Evolutionary conservation across 2,888 invertebrate genomes (phyloP).

Genomic region (Epinotia nisella): DNA sequence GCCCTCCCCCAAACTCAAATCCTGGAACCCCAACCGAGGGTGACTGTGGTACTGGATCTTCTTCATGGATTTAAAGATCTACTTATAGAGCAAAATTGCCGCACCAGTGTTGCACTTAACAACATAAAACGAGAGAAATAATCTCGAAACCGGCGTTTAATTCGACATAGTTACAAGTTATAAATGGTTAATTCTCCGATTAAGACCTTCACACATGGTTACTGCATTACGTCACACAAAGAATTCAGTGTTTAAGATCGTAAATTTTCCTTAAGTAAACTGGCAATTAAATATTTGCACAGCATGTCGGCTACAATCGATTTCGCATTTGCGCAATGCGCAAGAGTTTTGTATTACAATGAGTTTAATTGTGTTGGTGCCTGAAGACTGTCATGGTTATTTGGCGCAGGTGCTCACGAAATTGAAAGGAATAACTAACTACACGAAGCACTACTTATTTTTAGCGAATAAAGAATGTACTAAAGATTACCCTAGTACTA

Average conservation of each 20-base stretch:
- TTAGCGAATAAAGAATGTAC: no score
- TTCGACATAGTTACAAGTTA: not conserved
- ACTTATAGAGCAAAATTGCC: not conserved
- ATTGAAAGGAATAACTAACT: slow-evolving; percentile 14
- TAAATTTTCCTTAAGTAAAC: slow-evolving; percentile 43
- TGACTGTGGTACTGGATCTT: no score
- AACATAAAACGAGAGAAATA: not conserved
- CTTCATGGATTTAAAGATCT: no score
- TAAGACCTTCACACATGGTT: slow-evolving; percentile 21
- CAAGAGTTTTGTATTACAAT: slow-evolving; percentile 42
- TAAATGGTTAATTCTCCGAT: slow-evolving; percentile 15
- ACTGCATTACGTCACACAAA: slow-evolving; percentile 26
- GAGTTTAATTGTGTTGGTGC: slow-evolving; percentile 40
- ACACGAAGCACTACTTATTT: no score
- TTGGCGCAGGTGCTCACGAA: slow-evolving; percentile 23
- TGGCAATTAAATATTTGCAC: slow-evolving; percentile 40
- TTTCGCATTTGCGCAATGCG: slow-evolving; percentile 34
- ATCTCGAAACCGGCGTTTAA: not conserved
- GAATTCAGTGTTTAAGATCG: slow-evolving; percentile 33
- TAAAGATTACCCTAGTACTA: no score
- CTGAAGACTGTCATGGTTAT: slow-evolving; percentile 25
- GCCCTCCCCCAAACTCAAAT: no score
- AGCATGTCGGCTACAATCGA: slow-evolving; percentile 40
- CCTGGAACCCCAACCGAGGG: no score
- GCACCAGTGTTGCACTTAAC: not conserved